Conservation (phyloP, 2,797 vertebrate species). For the Loris lydekkerianus region DNA sequence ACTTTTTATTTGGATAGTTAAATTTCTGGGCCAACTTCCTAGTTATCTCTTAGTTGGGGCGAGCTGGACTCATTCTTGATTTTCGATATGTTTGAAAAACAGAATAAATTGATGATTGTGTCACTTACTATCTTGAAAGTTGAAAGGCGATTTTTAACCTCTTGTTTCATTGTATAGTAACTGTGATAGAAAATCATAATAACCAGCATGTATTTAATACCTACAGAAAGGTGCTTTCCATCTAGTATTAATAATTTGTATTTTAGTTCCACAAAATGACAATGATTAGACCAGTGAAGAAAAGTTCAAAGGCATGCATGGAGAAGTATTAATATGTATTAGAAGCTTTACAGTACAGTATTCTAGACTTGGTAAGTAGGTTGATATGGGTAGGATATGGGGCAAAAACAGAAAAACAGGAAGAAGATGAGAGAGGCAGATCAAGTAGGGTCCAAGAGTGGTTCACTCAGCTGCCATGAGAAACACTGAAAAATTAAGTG, state of each 20-base stretch:
- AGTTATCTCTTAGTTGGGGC: not conserved
- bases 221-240: not conserved
- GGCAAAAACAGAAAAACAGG: not conserved
- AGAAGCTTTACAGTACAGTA: too few species aligned
- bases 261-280: not conserved
- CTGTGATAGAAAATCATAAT: not conserved
- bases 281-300: not conserved
- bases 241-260: not conserved
- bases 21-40: not conserved
- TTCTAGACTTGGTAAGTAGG: not conserved
- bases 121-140: not conserved
- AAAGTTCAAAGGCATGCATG: not conserved
- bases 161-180: not conserved
- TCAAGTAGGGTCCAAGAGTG: not conserved
- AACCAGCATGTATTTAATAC: not conserved
- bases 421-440: not conserved
- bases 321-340: not conserved
- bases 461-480: not conserved
- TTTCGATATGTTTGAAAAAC: constrained; percentile 9
- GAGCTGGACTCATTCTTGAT: not conserved
- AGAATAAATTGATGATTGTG: not conserved
- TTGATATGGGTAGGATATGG: not conserved
- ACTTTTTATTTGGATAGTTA: not conserved
- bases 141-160: not conserved
- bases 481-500: not conserved